These are phyloP conservation scores for Drosophila suboccidentalis DNA, from an alignment of 2,888 invertebrate genomes.

Conservation along the genomic window DNA sequence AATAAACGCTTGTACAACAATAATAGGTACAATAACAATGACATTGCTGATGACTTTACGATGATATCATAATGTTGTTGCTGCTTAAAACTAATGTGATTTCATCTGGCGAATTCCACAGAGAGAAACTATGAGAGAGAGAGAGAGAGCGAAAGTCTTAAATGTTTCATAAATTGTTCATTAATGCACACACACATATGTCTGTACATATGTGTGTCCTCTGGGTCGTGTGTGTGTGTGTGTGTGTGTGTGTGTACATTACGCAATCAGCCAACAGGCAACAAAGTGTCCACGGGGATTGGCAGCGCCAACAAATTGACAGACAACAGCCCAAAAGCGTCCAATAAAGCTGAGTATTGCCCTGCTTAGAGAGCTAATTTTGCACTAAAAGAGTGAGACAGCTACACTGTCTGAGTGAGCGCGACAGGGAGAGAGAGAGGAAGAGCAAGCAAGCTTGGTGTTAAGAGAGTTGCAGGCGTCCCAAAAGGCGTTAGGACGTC, in stretches of 20 bases:
- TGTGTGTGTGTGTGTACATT: conserved; percentile 42
- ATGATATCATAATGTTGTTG: conserved; percentile 45
- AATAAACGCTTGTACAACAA: conserved; percentile 38
- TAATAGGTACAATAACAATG: conserved; percentile 30
- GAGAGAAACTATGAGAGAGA: neutral
- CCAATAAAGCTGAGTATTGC: conserved; percentile 20
- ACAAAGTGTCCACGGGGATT: conserved; percentile 58
- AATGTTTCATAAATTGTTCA: conserved; percentile 69
- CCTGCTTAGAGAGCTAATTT: conserved; percentile 2
- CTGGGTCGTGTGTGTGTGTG: conserved; percentile 1
- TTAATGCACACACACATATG: conserved; percentile 36
- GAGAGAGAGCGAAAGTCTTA: conserved; percentile 23
- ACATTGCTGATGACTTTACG: conserved; percentile 30
- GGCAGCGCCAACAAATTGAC: conserved; percentile 58
- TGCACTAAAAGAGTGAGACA: neutral
- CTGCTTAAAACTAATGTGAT: conserved; percentile 44
- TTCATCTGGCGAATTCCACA: conserved; percentile 12
- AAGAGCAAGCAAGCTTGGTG: neutral
- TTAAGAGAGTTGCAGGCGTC: conserved; percentile 13
- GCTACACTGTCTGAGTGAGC: neutral
- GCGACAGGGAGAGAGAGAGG: neutral
- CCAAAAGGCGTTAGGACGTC: conserved; percentile 17
- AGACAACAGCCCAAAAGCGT: conserved; percentile 42
- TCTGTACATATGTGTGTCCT: neutral
- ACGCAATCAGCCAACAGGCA: conserved; percentile 59